Conservation (phyloP, 2,113 vertebrate species). For the Periophthalmus modestus region DNA sequence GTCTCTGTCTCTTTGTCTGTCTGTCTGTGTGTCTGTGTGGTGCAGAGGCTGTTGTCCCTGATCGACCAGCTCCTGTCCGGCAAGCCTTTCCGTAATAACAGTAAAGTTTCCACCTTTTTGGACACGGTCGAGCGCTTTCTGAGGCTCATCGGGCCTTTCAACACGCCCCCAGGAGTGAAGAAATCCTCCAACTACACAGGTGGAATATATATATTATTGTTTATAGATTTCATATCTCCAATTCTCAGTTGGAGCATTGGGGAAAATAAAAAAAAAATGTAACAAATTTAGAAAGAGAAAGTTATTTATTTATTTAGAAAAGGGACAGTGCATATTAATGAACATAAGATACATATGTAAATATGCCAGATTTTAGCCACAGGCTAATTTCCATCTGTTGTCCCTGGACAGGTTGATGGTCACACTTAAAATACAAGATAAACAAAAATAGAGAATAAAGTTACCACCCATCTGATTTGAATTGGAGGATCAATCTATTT, state of each 20-base stretch:
- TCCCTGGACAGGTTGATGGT: too few species aligned
- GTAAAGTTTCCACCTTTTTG: slow-evolving; percentile 60
- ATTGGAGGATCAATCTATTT: too few species aligned
- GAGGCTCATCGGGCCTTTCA: slow-evolving; percentile 48
- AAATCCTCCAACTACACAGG: slow-evolving; percentile 38
- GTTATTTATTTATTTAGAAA: too few species aligned
- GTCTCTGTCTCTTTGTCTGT: slow-evolving; percentile 7
- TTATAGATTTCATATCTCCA: neutral
- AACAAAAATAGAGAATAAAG: too few species aligned
- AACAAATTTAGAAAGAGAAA: too few species aligned
- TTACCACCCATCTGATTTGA: too few species aligned
- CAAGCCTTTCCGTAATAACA: slow-evolving; percentile 31
- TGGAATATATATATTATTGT: slow-evolving; percentile 33
- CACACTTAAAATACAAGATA: too few species aligned
- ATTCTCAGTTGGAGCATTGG: neutral
- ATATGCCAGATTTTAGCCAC: too few species aligned
- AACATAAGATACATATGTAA: too few species aligned
- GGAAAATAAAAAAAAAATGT: too few species aligned
- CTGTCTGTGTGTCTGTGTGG: slow-evolving; percentile 13
- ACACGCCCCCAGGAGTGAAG: neutral
- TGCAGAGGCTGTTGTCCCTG: slow-evolving; percentile 49
- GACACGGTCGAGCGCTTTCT: slow-evolving; percentile 50
- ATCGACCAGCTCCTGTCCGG: slow-evolving; percentile 58
- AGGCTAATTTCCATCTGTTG: too few species aligned
- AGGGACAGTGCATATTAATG: too few species aligned